Conservation (phyloP, 37 sponge, comb jelly and placozoan species). For the Beroe forskalii region DNA sequence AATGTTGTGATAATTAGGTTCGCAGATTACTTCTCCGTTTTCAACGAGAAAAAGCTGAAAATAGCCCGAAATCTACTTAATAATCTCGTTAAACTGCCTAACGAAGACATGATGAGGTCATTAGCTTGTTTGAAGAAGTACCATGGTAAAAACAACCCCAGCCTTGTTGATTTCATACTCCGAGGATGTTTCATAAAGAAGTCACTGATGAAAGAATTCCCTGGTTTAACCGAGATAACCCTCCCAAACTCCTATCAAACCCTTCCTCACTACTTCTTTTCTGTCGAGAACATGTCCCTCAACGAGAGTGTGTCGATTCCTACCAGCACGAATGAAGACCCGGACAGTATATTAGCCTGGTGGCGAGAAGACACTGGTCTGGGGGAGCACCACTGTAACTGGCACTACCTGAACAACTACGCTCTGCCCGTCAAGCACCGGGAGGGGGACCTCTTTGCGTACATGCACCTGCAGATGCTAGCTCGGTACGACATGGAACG, state of each 20-base stretch:
- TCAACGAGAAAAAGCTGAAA: neutral
- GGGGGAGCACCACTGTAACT: constrained; percentile 12
- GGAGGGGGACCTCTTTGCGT: constrained; percentile 43
- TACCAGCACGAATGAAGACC: neutral
- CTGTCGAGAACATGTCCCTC: neutral
- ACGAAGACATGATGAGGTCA: neutral
- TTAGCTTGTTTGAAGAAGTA: neutral
- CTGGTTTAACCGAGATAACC: neutral
- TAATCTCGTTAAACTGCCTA: neutral
- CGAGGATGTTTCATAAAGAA: neutral
- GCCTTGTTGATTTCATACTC: neutral
- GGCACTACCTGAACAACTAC: constrained; percentile 10
- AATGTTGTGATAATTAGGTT: neutral
- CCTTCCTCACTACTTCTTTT: neutral
- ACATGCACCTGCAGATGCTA: constrained; percentile 64
- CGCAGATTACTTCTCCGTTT: neutral
- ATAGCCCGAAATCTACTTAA: neutral
- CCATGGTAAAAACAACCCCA: neutral
- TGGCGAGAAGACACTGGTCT: constrained; percentile 48
- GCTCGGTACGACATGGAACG: constrained; percentile 47
- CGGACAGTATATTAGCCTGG: neutral
- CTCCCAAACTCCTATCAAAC: neutral
- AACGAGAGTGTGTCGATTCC: neutral
- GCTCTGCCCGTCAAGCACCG: neutral
- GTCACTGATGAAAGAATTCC: neutral